Evolutionary conservation across 2,797 vertebrate species (phyloP).

Genomic region (Anniella stebbinsi): DNA sequence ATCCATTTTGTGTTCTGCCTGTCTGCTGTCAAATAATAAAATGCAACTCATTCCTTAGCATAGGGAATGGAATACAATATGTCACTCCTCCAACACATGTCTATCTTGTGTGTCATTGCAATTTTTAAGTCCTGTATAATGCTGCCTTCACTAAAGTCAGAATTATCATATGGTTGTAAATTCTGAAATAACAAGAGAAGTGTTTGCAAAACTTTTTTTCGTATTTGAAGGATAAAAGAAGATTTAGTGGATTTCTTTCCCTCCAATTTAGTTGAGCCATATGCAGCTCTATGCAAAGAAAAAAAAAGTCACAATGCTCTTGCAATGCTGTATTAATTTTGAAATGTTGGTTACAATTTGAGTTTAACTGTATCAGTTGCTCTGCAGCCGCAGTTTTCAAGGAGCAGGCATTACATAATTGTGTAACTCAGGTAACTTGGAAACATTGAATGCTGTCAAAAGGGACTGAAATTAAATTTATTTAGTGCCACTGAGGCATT

Average conservation of each 20-base stretch:
- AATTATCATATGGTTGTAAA: background rate
- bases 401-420: background rate
- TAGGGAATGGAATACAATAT: conserved; percentile 33
- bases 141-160: background rate
- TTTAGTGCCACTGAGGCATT: background rate
- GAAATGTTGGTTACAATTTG: background rate
- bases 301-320: background rate
- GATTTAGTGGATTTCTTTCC: background rate
- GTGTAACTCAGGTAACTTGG: background rate
- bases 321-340: background rate
- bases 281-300: background rate
- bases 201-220: background rate
- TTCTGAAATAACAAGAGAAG: background rate
- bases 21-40: conserved; percentile 28
- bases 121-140: conserved; percentile 22
- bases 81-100: conserved; percentile 29
- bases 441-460: background rate
- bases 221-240: background rate
- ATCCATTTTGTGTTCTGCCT: conserved; percentile 34
- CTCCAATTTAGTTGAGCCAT: conserved; percentile 5
- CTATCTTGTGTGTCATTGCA: conserved; percentile 13
- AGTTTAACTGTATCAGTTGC: background rate
- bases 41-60: conserved; percentile 29
- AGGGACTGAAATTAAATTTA: background rate
- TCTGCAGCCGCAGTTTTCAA: background rate